Conservation (phyloP, 2,797 vertebrate genomes). For the Rachycentron canadum region DNA sequence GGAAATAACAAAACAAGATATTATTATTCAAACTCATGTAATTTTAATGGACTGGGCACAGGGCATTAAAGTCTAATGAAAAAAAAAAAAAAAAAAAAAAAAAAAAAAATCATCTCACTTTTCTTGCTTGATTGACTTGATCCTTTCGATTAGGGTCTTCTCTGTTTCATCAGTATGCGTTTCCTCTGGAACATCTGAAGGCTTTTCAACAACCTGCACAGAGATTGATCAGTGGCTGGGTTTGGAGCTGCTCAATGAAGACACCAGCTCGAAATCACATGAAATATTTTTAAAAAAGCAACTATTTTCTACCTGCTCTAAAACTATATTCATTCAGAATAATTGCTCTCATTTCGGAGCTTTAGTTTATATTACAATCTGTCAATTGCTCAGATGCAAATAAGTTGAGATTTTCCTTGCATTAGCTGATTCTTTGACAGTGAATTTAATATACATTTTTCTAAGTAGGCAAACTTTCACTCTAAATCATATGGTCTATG, state of each 20-base stretch:
- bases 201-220: conserved; percentile 76
- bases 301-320: neutral
- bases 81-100: too few relatives aligned
- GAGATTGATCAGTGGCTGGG: conserved; percentile 6
- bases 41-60: neutral
- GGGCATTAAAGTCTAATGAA: too few relatives aligned
- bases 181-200: conserved; percentile 22
- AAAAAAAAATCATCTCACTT: conserved; percentile 88
- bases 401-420: neutral
- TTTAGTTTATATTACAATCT: too few relatives aligned
- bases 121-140: conserved; percentile 94
- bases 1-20: conserved; percentile 9
- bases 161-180: conserved; percentile 75
- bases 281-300: rapidly evolving
- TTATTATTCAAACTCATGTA: neutral
- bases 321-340: neutral
- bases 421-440: neutral
- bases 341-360: neutral
- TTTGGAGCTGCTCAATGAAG: neutral
- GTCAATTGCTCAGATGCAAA: neutral
- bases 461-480: neutral
- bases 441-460: neutral
- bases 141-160: conserved; percentile 89
- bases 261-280: neutral
- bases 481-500: neutral